Conservation (phyloP, 2,797 vertebrate genomes). For the Phrynocephalus forsythii region DNA sequence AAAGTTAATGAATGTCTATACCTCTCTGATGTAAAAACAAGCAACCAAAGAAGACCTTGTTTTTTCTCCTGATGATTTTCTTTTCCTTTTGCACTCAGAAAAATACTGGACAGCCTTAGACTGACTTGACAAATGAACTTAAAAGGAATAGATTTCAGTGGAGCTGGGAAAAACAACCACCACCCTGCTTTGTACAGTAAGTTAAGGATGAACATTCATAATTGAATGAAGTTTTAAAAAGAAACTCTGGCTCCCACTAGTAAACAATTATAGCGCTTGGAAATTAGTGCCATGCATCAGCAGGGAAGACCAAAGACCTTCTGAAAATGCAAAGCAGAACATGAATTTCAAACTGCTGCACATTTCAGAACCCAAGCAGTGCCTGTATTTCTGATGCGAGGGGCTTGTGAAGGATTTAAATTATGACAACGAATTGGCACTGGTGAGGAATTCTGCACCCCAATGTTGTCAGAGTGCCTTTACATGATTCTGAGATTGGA, state of each 20-base stretch:
- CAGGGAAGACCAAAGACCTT: constrained; percentile 49
- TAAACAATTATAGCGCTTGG: constrained; percentile 45
- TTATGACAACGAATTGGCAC: not conserved
- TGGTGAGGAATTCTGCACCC: not conserved
- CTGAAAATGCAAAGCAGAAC: constrained; percentile 58
- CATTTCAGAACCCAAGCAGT: constrained; percentile 52
- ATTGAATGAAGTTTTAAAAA: constrained; percentile 51
- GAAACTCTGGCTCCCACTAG: constrained; percentile 42
- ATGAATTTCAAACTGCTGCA: constrained; percentile 54
- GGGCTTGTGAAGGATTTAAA: constrained; percentile 35
- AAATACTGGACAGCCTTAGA: constrained; percentile 17
- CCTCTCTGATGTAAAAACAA: constrained; percentile 48
- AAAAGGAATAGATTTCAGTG: constrained; percentile 21
- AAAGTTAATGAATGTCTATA: constrained; percentile 50
- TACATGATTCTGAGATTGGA: constrained; percentile 15
- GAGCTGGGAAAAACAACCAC: constrained; percentile 41
- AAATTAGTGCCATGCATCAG: constrained; percentile 46
- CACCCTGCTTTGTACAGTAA: constrained; percentile 29
- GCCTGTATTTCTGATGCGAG: constrained; percentile 53
- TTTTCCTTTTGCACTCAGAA: constrained; percentile 25
- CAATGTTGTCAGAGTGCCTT: not conserved
- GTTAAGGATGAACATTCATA: constrained; percentile 54
- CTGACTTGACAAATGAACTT: constrained; percentile 54
- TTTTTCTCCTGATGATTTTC: constrained; percentile 48
- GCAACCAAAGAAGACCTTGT: constrained; percentile 40